These are phyloP conservation scores for Hippoglossus stenolepis DNA, from an alignment of 2,113 vertebrate species.

Conservation along the genomic window DNA sequence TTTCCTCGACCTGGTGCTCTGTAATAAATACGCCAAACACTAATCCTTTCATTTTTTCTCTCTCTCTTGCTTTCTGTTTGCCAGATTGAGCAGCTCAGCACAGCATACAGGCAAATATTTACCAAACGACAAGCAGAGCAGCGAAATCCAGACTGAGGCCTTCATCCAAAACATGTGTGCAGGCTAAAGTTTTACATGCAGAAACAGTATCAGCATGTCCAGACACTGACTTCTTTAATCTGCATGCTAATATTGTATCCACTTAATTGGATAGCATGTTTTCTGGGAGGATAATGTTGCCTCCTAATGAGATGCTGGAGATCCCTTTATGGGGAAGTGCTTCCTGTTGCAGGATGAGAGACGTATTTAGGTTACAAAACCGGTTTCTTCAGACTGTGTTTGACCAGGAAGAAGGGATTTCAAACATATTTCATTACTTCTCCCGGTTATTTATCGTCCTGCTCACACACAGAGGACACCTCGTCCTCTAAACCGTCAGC, in stretches of 20 bases:
- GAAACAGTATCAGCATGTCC: slow-evolving; percentile 57
- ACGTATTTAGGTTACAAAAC: slow-evolving; percentile 66
- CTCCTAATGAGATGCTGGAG: slow-evolving; percentile 67
- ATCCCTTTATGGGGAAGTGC: slow-evolving; percentile 65
- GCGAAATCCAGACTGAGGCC: slow-evolving; percentile 60
- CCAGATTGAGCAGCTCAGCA: slow-evolving; percentile 48
- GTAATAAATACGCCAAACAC: slow-evolving; percentile 38
- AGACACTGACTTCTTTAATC: slow-evolving; percentile 46
- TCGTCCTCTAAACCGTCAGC: slow-evolving; percentile 29
- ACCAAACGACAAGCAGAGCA: slow-evolving; percentile 63
- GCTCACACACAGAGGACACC: not conserved
- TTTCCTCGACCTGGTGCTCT: slow-evolving; percentile 39
- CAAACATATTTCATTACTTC: slow-evolving; percentile 46
- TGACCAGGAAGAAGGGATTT: slow-evolving; percentile 46
- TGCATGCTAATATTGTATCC: slow-evolving; percentile 44
- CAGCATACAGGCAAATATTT: slow-evolving; percentile 72
- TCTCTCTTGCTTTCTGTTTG: slow-evolving; percentile 14
- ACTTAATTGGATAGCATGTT: slow-evolving; percentile 40
- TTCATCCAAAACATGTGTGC: slow-evolving; percentile 73
- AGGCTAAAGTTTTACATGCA: slow-evolving; percentile 50
- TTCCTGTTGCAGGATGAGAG: slow-evolving; percentile 66
- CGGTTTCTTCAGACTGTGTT: slow-evolving; percentile 47
- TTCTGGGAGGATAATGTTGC: slow-evolving; percentile 57
- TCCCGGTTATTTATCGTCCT: slow-evolving; percentile 61
- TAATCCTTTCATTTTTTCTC: slow-evolving; percentile 16